Percentiles rank a stretch among this genome's conserved stretches.
These are phyloP conservation scores for Mesocricetus auratus DNA, from an alignment of 2,113 vertebrate species.

Conservation along the genomic window DNA sequence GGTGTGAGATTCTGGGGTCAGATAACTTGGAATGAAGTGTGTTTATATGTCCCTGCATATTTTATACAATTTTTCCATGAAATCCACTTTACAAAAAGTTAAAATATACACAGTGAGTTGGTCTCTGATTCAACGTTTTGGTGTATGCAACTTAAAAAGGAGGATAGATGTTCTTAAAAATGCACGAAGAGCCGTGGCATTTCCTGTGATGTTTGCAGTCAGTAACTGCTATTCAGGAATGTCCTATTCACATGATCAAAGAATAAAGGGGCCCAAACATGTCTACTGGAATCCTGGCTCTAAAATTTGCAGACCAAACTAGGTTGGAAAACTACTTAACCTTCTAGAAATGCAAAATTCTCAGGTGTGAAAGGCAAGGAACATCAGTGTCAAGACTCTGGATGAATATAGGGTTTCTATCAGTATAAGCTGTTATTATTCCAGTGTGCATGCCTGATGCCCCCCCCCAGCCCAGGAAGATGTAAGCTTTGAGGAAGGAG, in stretches of 20 bases:
- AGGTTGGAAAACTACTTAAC: background rate
- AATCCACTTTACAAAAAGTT: constrained; percentile 21
- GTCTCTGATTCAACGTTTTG: background rate
- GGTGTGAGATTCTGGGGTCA: background rate
- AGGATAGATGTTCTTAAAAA: background rate
- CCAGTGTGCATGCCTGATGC: background rate
- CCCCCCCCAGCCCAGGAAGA: background rate
- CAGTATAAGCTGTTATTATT: background rate
- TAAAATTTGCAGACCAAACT: background rate
- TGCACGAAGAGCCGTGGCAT: background rate
- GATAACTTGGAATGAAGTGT: background rate
- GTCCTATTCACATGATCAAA: background rate
- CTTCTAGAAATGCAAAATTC: background rate
- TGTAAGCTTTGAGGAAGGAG: background rate
- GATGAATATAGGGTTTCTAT: background rate
- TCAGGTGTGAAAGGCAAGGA: background rate
- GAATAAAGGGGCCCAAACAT: background rate
- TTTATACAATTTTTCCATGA: background rate
- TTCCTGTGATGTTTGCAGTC: background rate
- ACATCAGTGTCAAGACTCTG: background rate
- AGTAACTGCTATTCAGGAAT: background rate
- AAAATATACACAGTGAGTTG: background rate
- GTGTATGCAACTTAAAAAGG: background rate
- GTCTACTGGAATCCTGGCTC: background rate
- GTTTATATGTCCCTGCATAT: background rate